Evolutionary conservation across 1,140 invertebrate species (phyloP).

Genomic region (Drosophila eugracilis): DNA sequence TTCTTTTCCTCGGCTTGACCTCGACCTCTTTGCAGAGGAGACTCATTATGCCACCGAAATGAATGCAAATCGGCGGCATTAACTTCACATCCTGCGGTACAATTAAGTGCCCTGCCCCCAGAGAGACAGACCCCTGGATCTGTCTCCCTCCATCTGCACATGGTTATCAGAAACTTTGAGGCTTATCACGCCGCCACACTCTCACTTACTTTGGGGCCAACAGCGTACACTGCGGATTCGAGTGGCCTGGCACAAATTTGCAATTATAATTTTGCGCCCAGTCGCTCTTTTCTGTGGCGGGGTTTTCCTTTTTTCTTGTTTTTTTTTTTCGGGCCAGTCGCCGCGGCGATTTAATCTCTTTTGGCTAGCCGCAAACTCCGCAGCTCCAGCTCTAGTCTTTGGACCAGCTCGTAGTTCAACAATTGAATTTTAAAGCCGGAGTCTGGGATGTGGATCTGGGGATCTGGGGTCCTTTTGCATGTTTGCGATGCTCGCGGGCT

Average conservation of each 20-base stretch:
- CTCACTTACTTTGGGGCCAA: slow-evolving; percentile 49
- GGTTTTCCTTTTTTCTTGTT: slow-evolving; percentile 56
- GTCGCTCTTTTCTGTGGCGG: slow-evolving; percentile 55
- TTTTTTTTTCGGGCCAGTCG: slow-evolving; percentile 35
- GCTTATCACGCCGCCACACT: slow-evolving; percentile 79
- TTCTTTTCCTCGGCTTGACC: slow-evolving; percentile 35
- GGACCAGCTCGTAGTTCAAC: slow-evolving; percentile 49
- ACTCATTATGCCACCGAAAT: slow-evolving; percentile 74
- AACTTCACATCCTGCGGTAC: slow-evolving; percentile 48
- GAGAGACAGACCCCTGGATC: too few relatives aligned
- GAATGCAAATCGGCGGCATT: slow-evolving; percentile 80
- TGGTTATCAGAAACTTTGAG: slow-evolving; percentile 58
- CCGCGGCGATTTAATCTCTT: slow-evolving; percentile 71
- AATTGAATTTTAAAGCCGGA: slow-evolving; percentile 55
- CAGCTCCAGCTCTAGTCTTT: slow-evolving; percentile 12
- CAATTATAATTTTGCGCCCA: slow-evolving; percentile 82
- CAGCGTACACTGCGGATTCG: slow-evolving; percentile 6
- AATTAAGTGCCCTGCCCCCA: slow-evolving; percentile 20
- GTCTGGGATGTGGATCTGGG: slow-evolving; percentile 3
- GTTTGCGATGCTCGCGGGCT: slow-evolving; percentile 42
- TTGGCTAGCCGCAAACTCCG: slow-evolving; percentile 36
- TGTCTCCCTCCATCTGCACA: slow-evolving; percentile 1
- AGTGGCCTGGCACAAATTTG: slow-evolving; percentile 67
- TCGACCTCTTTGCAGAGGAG: slow-evolving; percentile 37
- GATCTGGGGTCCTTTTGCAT: slow-evolving; percentile 72